Evolutionary conservation across 1,140 invertebrate species (phyloP), one percentile per base, ranked within the genome.

Genomic region (Drosophila ogumai): DNA sequence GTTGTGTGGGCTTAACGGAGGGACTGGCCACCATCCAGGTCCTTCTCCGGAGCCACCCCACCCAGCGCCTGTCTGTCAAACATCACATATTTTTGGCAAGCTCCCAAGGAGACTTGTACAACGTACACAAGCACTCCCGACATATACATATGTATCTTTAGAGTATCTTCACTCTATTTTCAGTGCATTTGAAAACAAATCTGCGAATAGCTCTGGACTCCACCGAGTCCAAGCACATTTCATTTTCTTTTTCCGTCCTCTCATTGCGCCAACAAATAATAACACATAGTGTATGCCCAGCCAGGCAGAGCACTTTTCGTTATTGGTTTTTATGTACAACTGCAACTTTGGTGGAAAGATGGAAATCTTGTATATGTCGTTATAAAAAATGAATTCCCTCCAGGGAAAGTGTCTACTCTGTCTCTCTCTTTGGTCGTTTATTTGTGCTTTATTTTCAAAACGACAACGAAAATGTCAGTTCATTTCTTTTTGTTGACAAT

Each of bases 241-340:
- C 36, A 47, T 54, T 49, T 50, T 52, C 7, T 3, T 12, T 46
- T 10, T 19, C 22, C 31, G 47, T 31, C 13, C 10, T 22, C 44
- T 32, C 43, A 43, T 50, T 32, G 69, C 54, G 34, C 38, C 32
- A 43, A 47, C 64, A 43, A 66, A 69, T 82, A 60, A 63, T 22
- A 34, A n/a, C 17, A 52, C 8, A 52, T 19, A 31, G n/a, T 17
- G n/a, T 38, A 66, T 64, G 44, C 41, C 60, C 52, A 58, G 55
- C n/a, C 55, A 84, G 58, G 31, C 52, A 40, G 50, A 87, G 82
- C 84, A 87, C 80, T 87, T 77, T 88, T 75, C 59, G 40, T 78
- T 80, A 87, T 87, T 80, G 79, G 82, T 84, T 87, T 79, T 67
- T 44, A 52, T 86, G 44, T 49, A 44, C 46, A 60, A 60, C 40